Percentiles rank a stretch among this genome's conserved stretches.
phyloP scores from a whole-genome alignment of 2,113 vertebrate genomes.

The Pica pica region DNA sequence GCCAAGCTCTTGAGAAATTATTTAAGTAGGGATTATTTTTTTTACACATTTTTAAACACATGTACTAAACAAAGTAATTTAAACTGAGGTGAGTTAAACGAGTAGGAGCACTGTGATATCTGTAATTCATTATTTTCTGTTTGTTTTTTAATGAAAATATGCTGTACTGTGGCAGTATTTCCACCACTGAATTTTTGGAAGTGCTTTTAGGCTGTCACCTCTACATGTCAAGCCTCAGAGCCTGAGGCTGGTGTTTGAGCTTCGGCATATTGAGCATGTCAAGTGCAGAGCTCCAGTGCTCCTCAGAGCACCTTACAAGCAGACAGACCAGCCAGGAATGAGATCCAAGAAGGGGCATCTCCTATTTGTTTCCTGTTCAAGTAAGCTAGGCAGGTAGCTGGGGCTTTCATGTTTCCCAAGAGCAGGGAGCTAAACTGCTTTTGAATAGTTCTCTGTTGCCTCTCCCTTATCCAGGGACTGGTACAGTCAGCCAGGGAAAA shows the following conservation, averaged over 20 bases:
- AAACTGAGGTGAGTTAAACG: neutral
- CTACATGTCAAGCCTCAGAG: neutral
- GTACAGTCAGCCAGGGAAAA: neutral
- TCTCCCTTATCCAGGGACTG: neutral
- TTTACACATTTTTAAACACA: neutral
- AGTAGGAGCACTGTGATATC: neutral
- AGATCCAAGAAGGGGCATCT: neutral
- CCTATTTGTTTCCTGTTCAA: neutral
- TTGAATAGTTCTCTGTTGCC: neutral
- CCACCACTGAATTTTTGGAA: neutral
- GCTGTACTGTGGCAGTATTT: neutral
- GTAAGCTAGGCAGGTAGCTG: neutral
- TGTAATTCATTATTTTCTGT: neutral
- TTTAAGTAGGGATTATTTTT: neutral
- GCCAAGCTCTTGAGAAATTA: neutral
- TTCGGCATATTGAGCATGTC: neutral
- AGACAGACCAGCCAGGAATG: too few species aligned
- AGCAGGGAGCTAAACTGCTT: neutral
- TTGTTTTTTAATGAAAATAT: neutral
- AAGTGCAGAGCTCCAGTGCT: fast-evolving
- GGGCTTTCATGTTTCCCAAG: neutral
- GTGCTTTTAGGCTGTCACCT: neutral
- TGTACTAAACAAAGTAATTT: neutral
- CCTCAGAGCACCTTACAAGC: neutral
- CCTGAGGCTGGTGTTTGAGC: neutral